phyloP scores from a whole-genome alignment of 2,113 vertebrate genomes.

The Vidua macroura region DNA sequence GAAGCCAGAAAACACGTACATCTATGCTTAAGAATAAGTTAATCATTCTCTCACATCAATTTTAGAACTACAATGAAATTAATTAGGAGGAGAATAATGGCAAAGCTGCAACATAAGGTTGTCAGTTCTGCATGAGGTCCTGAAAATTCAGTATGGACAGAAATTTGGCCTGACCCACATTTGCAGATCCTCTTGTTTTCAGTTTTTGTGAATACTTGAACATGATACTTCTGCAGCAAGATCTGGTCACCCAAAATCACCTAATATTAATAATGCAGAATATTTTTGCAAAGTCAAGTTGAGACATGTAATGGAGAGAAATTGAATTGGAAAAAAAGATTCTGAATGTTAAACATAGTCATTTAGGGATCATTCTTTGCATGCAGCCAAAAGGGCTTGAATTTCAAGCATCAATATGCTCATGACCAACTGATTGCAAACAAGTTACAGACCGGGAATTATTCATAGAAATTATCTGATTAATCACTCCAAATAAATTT shows the following conservation, averaged over 20 bases:
- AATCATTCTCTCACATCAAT: not conserved
- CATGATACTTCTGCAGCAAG: not conserved
- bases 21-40: not conserved
- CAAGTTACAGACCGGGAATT: conserved; percentile 30
- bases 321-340: not conserved
- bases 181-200: not conserved
- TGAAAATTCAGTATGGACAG: not conserved
- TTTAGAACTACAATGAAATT: not conserved
- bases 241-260: not conserved
- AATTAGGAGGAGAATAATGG: not conserved
- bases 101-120: not conserved
- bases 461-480: conserved; percentile 36
- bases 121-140: not conserved
- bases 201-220: not conserved
- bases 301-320: not conserved
- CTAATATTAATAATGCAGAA: not conserved
- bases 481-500: conserved; percentile 31
- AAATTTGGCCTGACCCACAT: not conserved
- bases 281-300: not conserved
- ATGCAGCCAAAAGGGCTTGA: conserved; percentile 29
- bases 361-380: not conserved
- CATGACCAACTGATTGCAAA: conserved; percentile 33
- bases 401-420: conserved; percentile 44
- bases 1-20: not conserved
- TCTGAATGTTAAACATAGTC: not conserved